phyloP scores from a whole-genome alignment of 2,888 invertebrate species.

The Priocnemis perturbator region DNA sequence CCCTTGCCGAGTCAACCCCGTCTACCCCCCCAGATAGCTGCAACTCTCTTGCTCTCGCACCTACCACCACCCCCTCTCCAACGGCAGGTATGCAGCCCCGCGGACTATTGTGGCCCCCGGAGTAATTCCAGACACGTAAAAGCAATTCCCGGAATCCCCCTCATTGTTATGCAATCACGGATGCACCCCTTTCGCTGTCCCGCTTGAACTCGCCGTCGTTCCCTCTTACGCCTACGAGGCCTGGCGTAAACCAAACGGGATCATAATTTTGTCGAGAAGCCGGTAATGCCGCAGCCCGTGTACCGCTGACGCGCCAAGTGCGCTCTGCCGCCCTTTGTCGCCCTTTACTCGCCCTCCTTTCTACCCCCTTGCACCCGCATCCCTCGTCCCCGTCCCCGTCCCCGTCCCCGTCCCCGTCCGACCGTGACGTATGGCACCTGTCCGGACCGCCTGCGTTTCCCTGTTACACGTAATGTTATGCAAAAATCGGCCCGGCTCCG shows the following conservation, averaged over 20 bases:
- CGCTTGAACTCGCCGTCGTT: not conserved
- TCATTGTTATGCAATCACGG: conserved; percentile 73
- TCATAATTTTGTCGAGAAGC: conserved; percentile 66
- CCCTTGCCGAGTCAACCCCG: conserved; percentile 4
- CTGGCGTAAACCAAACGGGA: conserved; percentile 60
- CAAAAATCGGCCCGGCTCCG: too few relatives aligned
- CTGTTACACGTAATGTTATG: too few relatives aligned
- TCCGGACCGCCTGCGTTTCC: too few relatives aligned
- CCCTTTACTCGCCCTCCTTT: conserved; percentile 32
- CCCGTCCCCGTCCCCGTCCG: too few relatives aligned
- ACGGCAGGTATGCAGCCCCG: conserved; percentile 61
- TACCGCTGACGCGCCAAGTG: conserved; percentile 50
- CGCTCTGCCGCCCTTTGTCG: conserved; percentile 44
- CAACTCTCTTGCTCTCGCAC: conserved; percentile 6
- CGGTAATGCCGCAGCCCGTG: conserved; percentile 38
- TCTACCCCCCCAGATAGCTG: not conserved
- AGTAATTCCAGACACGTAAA: conserved; percentile 73
- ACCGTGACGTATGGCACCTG: too few relatives aligned
- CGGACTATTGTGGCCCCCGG: conserved; percentile 66
- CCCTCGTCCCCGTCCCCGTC: too few relatives aligned
- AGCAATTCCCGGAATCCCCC: conserved; percentile 72
- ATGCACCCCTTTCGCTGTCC: conserved; percentile 31
- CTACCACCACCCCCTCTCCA: conserved; percentile 11
- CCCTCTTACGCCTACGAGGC: conserved; percentile 1
- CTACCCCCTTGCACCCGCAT: too few relatives aligned